Percentiles rank a stretch among this genome's conserved stretches.
Evolutionary conservation across 2,797 vertebrate genomes (phyloP).

Genomic region (Clarias laeviceps): DNA sequence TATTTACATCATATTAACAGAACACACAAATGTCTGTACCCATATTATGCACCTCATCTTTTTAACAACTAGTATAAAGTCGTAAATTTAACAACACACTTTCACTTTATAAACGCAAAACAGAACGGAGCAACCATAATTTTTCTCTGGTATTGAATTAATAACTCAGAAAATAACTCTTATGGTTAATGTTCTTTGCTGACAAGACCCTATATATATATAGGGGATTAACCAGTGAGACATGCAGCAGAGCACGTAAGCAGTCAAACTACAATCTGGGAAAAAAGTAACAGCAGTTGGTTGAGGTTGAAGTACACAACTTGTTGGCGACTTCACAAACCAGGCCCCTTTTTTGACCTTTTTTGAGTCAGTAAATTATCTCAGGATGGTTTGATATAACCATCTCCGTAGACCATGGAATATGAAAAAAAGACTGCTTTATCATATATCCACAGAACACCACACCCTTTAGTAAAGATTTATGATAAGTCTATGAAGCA

Average conservation of each 20-base stretch:
- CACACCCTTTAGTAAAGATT: background rate
- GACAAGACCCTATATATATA: background rate
- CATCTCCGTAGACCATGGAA: background rate
- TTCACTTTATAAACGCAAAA: background rate
- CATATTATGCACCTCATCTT: background rate
- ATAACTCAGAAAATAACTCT: background rate
- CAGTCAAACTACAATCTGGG: background rate
- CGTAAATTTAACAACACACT: background rate
- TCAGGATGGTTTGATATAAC: background rate
- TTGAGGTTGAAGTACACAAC: background rate
- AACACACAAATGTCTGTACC: background rate
- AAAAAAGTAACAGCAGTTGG: constrained; percentile 12
- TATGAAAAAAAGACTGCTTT: background rate
- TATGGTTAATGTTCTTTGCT: background rate
- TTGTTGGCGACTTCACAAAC: constrained; percentile 9
- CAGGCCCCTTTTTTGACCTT: constrained; percentile 5
- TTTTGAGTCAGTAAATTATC: too few relatives aligned
- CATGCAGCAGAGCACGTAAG: constrained; percentile 19
- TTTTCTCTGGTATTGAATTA: background rate
- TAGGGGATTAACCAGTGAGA: background rate
- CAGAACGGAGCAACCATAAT: background rate
- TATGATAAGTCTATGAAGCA: background rate
- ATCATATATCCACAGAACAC: background rate
- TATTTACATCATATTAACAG: background rate
- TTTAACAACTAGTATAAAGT: too few relatives aligned